Percentiles rank a stretch among this genome's conserved stretches.
These are phyloP conservation scores for Poecilobothrus nobilitatus DNA, from an alignment of 2,888 invertebrate genomes.

Conservation along the genomic window DNA sequence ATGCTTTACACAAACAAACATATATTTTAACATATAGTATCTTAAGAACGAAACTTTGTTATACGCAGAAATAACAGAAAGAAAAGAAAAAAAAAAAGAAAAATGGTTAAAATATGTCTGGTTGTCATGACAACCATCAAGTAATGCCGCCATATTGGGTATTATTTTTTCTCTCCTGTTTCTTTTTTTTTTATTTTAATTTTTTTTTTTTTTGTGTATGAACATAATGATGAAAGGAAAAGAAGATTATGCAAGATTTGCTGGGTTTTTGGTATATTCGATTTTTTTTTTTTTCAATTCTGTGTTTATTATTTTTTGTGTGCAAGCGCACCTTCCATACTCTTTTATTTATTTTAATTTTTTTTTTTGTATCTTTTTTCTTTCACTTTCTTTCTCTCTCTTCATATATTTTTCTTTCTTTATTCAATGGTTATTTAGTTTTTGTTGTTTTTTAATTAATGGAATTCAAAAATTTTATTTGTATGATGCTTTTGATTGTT, in stretches of 20 bases:
- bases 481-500: no score
- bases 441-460: background rate
- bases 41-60: no score
- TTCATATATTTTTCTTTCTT: no score
- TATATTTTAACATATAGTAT: no score
- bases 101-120: slow-evolving; percentile 21
- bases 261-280: background rate
- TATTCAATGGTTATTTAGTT: background rate
- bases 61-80: background rate
- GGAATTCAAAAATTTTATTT: background rate
- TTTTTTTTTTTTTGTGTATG: background rate
- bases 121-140: slow-evolving; percentile 19
- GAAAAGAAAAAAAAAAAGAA: background rate
- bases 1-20: no score
- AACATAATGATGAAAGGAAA: background rate
- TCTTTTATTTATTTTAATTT: no score
- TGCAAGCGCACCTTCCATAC: background rate
- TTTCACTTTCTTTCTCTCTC: no score
- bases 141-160: slow-evolving; percentile 21
- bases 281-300: background rate
- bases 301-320: background rate
- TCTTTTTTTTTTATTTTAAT: no score
- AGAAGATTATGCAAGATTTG: background rate
- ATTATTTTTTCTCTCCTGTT: background rate
- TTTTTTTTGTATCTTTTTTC: no score